Conservation (phyloP, 2,797 vertebrate species). For the Limnodromus scolopaceus region DNA sequence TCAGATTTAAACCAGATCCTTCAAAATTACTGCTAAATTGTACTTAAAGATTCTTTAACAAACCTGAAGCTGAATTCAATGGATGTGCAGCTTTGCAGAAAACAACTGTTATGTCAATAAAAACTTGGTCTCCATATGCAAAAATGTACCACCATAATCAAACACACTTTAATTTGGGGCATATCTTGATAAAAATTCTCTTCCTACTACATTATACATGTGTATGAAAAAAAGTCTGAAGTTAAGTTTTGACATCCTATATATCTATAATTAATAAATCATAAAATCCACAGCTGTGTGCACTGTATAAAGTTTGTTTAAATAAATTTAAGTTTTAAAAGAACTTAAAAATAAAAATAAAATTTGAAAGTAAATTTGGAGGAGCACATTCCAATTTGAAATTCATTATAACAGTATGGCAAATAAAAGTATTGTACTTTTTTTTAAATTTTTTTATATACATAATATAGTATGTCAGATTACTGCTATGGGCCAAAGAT, state of each 20-base stretch:
- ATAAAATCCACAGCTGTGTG: neutral
- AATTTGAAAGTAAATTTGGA: neutral
- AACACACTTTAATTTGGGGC: neutral
- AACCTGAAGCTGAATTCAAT: neutral
- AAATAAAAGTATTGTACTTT: neutral
- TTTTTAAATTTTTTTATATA: neutral
- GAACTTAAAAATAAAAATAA: neutral
- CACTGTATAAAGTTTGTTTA: neutral
- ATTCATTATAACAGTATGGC: neutral
- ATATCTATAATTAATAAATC: slow-evolving; percentile 2
- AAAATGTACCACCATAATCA: neutral
- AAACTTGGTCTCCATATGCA: neutral
- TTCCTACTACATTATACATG: neutral
- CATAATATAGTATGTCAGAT: neutral
- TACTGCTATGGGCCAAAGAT: neutral
- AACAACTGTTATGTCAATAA: neutral
- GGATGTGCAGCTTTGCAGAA: neutral
- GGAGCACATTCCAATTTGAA: neutral
- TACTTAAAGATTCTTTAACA: neutral
- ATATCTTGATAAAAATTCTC: neutral
- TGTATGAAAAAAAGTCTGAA: neutral
- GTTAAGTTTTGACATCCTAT: neutral
- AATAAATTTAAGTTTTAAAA: neutral
- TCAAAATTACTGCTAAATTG: neutral
- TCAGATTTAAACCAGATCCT: neutral